Percentiles rank a stretch among this genome's conserved stretches.
These are phyloP conservation scores for Sarcophaga peregrina DNA, from an alignment of 1,140 invertebrate genomes.

Conservation along the genomic window DNA sequence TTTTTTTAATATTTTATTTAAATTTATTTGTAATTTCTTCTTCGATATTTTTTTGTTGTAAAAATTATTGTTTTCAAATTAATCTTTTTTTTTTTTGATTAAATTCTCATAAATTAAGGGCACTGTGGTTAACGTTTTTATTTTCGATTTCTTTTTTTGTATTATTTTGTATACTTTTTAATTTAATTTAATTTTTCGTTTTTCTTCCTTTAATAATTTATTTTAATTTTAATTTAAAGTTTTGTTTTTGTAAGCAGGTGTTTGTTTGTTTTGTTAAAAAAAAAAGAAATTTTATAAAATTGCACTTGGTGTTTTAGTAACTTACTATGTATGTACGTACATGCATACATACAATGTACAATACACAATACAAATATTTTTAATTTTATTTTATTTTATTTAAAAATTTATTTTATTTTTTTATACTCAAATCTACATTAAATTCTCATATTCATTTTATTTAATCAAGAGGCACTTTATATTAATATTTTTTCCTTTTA, in stretches of 20 bases:
- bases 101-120: background rate
- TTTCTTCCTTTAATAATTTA: background rate
- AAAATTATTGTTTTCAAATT: conserved; percentile 14
- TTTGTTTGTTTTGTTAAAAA: background rate
- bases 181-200: background rate
- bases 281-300: conserved; percentile 21
- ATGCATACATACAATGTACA: too few relatives aligned
- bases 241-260: background rate
- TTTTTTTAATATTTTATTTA: too few relatives aligned
- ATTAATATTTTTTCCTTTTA: background rate
- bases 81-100: background rate
- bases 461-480: conserved; percentile 20
- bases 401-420: background rate
- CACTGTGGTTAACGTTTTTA: conserved; percentile 37
- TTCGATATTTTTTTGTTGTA: too few relatives aligned
- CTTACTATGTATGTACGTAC: background rate
- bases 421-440: background rate
- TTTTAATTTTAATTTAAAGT: conserved; percentile 4
- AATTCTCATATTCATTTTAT: too few relatives aligned
- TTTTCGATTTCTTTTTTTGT: background rate
- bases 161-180: background rate
- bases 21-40: too few relatives aligned
- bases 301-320: conserved; percentile 25
- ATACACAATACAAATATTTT: background rate
- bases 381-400: conserved; percentile 2